A percentile compares a stretch with the other conserved stretches of the same genome.
Conservation (phyloP, 2,113 vertebrate genomes). For the Fukomys damarensis region DNA sequence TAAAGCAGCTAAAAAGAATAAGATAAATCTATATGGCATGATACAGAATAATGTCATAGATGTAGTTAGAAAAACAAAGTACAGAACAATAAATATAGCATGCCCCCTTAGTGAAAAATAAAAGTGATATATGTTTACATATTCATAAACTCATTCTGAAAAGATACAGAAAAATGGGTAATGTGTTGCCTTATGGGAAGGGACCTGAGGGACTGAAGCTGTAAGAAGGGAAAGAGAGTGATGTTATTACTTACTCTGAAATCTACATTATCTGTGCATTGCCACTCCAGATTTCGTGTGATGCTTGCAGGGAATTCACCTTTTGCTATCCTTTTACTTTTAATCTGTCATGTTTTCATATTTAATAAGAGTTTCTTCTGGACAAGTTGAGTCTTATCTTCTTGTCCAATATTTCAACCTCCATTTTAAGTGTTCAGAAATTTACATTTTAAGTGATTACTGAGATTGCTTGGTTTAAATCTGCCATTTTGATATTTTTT, state of each 20-base stretch:
- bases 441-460: neutral
- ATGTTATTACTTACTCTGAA: constrained; percentile 53
- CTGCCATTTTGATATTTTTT: neutral
- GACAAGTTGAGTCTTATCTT: neutral
- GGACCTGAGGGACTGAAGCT: neutral
- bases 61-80: constrained; percentile 57
- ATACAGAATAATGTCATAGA: constrained; percentile 51
- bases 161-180: constrained; percentile 61
- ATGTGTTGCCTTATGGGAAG: constrained; percentile 43
- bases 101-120: constrained; percentile 51
- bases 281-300: neutral
- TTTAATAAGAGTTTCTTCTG: neutral
- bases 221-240: neutral
- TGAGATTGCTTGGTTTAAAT: constrained; percentile 25
- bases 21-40: constrained; percentile 18
- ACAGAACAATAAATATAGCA: constrained; percentile 50
- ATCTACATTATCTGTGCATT: constrained; percentile 23
- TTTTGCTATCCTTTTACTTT: constrained; percentile 33
- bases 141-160: constrained; percentile 62
- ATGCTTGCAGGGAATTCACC: neutral
- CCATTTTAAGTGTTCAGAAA: neutral
- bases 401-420: constrained; percentile 10
- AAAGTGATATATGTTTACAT: constrained; percentile 62
- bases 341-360: constrained; percentile 33
- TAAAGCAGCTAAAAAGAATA: constrained; percentile 31